phyloP scores from a whole-genome alignment of 2,797 vertebrate genomes.

The Myotis planiceps region DNA sequence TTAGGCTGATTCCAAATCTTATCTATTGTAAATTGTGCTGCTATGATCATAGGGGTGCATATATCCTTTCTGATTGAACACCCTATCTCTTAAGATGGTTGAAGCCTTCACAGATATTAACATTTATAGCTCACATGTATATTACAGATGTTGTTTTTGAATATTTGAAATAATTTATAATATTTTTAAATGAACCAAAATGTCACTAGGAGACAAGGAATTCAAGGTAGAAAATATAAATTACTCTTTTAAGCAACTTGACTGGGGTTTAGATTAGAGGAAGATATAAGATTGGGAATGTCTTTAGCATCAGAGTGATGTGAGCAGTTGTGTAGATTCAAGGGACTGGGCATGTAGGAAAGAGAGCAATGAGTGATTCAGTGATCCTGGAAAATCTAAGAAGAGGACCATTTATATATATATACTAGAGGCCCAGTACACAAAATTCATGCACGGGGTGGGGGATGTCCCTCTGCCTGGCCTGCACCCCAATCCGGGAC shows the following conservation, averaged over 20 bases:
- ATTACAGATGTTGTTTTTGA: neutral
- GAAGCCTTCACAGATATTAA: neutral
- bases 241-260: neutral
- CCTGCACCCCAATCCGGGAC: too few relatives aligned
- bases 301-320: neutral
- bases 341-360: neutral
- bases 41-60: too few relatives aligned
- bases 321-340: neutral
- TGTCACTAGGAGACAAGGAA: neutral
- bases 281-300: neutral
- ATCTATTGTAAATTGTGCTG: too few relatives aligned
- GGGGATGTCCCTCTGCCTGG: too few relatives aligned
- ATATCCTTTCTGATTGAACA: too few relatives aligned
- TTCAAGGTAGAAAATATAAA: neutral
- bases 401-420: neutral
- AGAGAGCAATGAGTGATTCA: neutral
- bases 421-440: too few relatives aligned
- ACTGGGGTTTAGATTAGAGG: neutral
- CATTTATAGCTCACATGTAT: neutral
- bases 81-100: neutral
- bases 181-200: neutral
- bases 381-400: neutral
- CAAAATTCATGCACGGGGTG: too few relatives aligned
- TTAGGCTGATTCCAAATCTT: too few relatives aligned
- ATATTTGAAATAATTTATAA: neutral